Percentiles rank a stretch among this genome's conserved stretches.
These are phyloP conservation scores for Percopsis transmontana DNA, from an alignment of 2,113 vertebrate genomes.

Conservation along the genomic window DNA sequence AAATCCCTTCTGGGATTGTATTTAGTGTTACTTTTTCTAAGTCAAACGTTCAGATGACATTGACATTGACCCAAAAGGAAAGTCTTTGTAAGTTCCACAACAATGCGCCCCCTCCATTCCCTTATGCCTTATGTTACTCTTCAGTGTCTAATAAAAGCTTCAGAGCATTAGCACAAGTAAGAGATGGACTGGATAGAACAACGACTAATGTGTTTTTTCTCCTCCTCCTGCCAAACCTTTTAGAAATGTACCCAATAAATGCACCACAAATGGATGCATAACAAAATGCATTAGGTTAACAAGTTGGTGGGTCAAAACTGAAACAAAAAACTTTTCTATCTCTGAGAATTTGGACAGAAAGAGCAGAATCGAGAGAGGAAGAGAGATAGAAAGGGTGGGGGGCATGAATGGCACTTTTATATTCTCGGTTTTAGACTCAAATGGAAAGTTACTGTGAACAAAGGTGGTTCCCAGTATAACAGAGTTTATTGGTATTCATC, in stretches of 20 bases:
- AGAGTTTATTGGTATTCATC: conserved; percentile 70
- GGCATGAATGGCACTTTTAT: conserved; percentile 48
- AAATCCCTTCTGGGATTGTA: background rate
- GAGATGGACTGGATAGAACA: conserved; percentile 18
- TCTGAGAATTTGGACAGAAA: conserved; percentile 8
- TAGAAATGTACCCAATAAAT: conserved; percentile 23
- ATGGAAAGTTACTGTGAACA: conserved; percentile 48
- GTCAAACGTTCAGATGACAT: conserved; percentile 2
- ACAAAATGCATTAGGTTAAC: background rate
- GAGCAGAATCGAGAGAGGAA: conserved; percentile 10
- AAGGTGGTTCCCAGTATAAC: conserved; percentile 50
- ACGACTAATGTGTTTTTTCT: conserved; percentile 10
- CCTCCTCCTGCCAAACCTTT: conserved; percentile 25
- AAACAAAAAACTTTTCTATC: background rate
- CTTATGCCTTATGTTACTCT: conserved; percentile 37
- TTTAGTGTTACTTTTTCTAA: conserved; percentile 7
- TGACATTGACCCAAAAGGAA: conserved; percentile 31
- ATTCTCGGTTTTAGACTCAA: conserved; percentile 36
- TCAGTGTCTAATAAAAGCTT: conserved; percentile 36
- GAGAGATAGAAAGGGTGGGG: background rate
- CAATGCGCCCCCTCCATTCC: conserved; percentile 10
- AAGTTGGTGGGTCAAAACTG: too few relatives aligned
- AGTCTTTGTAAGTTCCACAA: conserved; percentile 33
- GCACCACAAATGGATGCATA: conserved; percentile 18
- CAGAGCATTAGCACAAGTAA: conserved; percentile 35